Evolutionary conservation across 2,797 vertebrate genomes (phyloP).

Genomic region (Spondyliosoma cantharus): DNA sequence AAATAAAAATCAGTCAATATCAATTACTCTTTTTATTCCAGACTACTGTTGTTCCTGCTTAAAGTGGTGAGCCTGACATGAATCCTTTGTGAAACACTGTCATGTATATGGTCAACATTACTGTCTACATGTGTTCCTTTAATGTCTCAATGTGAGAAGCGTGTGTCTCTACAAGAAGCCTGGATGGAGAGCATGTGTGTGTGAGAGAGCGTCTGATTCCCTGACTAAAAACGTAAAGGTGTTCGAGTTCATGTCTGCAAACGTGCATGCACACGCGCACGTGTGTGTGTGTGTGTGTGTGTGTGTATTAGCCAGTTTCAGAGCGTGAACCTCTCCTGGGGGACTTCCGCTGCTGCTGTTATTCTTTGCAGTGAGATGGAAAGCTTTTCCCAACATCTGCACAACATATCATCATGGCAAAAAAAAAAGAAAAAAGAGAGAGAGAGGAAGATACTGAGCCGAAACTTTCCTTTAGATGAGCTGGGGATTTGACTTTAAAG

Average conservation of each 20-base stretch:
- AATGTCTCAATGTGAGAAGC: constrained; percentile 50
- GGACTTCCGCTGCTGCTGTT: constrained; percentile 77
- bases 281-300: constrained; percentile 16
- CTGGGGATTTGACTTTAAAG: constrained; percentile 61
- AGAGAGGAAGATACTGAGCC: constrained; percentile 45
- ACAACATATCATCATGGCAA: constrained; percentile 75
- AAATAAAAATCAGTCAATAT: not conserved
- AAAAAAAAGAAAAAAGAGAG: not conserved
- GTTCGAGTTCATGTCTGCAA: constrained; percentile 43
- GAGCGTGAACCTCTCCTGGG: constrained; percentile 63
- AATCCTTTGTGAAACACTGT: constrained; percentile 11
- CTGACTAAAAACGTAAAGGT: constrained; percentile 39
- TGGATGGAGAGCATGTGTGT: constrained; percentile 16
- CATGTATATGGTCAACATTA: constrained; percentile 34
- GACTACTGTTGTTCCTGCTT: not conserved
- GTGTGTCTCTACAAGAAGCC: constrained; percentile 33
- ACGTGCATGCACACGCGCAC: not conserved
- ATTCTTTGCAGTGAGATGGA: constrained; percentile 77
- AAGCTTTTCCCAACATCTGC: constrained; percentile 82
- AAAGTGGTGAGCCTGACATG: constrained; percentile 5
- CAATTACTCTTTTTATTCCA: not conserved
- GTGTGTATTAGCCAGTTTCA: constrained; percentile 46
- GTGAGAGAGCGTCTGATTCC: constrained; percentile 27
- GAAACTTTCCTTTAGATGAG: constrained; percentile 73
- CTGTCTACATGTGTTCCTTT: constrained; percentile 38